phyloP scores from a whole-genome alignment of 2,797 vertebrate genomes.

The Coregonus sp. region DNA sequence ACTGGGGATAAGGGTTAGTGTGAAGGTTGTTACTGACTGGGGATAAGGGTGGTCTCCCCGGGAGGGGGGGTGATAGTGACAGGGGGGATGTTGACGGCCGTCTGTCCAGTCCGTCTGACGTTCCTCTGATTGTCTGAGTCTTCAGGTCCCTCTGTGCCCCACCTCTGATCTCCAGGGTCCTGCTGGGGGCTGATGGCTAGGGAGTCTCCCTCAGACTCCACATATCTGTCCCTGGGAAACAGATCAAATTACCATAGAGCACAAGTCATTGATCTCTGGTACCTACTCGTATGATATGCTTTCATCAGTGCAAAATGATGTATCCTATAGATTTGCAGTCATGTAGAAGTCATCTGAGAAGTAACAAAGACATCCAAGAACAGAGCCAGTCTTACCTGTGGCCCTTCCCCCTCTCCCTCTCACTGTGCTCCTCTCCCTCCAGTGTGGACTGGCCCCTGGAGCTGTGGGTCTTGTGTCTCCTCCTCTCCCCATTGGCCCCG shows the following conservation, averaged over 20 bases:
- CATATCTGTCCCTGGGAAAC: conserved; percentile 69
- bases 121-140: conserved; percentile 93
- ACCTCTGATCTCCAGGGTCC: conserved; percentile 71
- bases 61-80: conserved; percentile 84
- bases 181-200: conserved; percentile 70
- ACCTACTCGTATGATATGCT: not conserved
- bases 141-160: conserved; percentile 81
- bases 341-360: not conserved
- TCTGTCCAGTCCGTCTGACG: conserved; percentile 78
- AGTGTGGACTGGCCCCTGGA: conserved; percentile 71
- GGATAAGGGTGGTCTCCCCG: conserved; percentile 79
- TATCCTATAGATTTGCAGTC: not conserved
- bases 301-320: not conserved
- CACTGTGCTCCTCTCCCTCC: conserved; percentile 75
- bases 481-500: conserved; percentile 73
- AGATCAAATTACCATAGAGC: not conserved
- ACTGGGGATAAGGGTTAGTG: not conserved
- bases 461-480: conserved; percentile 73
- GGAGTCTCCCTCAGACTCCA: conserved; percentile 75
- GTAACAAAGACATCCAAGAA: conserved; percentile 37
- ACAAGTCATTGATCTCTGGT: not conserved
- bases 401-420: conserved; percentile 69
- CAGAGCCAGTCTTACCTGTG: conserved; percentile 62
- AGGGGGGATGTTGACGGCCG: conserved; percentile 78
- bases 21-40: conserved; percentile 41